phyloP scores from a whole-genome alignment of 2,888 invertebrate species.

The Pedicia rivosa region DNA sequence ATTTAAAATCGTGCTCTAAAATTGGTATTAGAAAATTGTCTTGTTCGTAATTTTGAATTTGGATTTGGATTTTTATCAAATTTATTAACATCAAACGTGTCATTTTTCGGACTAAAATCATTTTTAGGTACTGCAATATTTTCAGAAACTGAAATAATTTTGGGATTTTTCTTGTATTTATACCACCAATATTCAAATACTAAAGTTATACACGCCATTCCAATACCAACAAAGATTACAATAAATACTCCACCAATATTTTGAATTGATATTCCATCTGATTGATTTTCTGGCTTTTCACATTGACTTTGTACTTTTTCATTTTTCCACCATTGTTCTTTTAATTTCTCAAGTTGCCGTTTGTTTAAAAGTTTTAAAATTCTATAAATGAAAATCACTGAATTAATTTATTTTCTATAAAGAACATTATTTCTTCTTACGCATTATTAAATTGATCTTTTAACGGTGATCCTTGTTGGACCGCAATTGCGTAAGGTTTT shows the following conservation, averaged over 20 bases:
- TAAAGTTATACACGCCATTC: slow-evolving; percentile 76
- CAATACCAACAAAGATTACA: slow-evolving; percentile 91
- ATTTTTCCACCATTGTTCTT: slow-evolving; percentile 93
- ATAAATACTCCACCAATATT: slow-evolving; percentile 98
- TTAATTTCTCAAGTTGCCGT: slow-evolving; percentile 78
- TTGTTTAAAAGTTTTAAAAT: slow-evolving; percentile 88
- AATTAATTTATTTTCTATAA: background rate
- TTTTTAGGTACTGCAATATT: background rate
- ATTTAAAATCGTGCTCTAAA: slow-evolving; percentile 4
- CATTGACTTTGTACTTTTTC: slow-evolving; percentile 64
- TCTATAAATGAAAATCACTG: slow-evolving; percentile 33
- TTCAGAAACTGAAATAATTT: slow-evolving; percentile 45
- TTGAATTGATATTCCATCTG: slow-evolving; percentile 92
- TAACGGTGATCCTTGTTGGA: slow-evolving; percentile 87
- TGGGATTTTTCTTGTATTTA: slow-evolving; percentile 50
- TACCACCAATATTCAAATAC: slow-evolving; percentile 94
- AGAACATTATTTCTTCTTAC: slow-evolving; percentile 41
- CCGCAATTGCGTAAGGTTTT: slow-evolving; percentile 94
- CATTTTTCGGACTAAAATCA: background rate
- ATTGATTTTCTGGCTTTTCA: slow-evolving; percentile 79
- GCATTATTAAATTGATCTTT: slow-evolving; percentile 91
- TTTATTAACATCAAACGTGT: background rate
- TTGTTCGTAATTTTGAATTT: slow-evolving; percentile 1
- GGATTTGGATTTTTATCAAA: background rate
- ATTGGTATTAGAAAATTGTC: slow-evolving; percentile 2